Evolutionary conservation across 2,113 vertebrate species (phyloP), one percentile per base, ranked within the genome.

Genomic region (Cathartes aura): DNA sequence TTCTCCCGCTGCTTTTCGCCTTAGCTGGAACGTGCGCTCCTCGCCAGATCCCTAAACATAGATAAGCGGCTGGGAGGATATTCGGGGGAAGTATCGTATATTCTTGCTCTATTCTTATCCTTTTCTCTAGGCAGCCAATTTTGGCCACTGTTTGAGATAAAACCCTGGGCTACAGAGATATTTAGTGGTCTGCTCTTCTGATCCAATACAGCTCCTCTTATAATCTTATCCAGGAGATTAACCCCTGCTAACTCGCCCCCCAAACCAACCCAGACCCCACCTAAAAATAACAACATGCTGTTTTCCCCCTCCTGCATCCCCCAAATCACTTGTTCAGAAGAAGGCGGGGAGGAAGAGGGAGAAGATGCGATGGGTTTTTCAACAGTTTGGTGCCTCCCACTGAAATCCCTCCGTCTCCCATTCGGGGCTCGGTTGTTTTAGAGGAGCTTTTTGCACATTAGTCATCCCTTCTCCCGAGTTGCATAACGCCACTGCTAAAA

Each of bases 401-500:
- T 96, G 92, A 96, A 96, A 87, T 93, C 93, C 87, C 81, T 87
- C 59, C 19, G 63, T 92, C 97, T 97, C 94, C 92, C 72, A 23
- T 96, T 97, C 9, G 82, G 73, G 81, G 86, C 89, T 67, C 26
- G 88, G 67, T 63, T 88, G 85, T 74, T 96, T 82, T 21, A 94
- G 81, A 98, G 96, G 95, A 96, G 85, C 84, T 82, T 85, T 97
- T 30, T 59, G 97, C 92, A 96, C 88, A 97, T 98, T 97, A 98
- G 82, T 98, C 97, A 97, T 93, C 97, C 97, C 88, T 74, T 64
- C 86, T 56, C 93, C 96, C 23, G 50, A 88, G 97, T 97, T 98
- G 98, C 97, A 98, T 98, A 98, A 98, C 92, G 15, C 90, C 82
- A 94, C 91, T 73, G 97, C 98, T 98, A 98, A 98, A 98, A 98